Base-by-base conservation (phyloP, 2,113 vertebrate species). In the Pagrus major region DNA sequence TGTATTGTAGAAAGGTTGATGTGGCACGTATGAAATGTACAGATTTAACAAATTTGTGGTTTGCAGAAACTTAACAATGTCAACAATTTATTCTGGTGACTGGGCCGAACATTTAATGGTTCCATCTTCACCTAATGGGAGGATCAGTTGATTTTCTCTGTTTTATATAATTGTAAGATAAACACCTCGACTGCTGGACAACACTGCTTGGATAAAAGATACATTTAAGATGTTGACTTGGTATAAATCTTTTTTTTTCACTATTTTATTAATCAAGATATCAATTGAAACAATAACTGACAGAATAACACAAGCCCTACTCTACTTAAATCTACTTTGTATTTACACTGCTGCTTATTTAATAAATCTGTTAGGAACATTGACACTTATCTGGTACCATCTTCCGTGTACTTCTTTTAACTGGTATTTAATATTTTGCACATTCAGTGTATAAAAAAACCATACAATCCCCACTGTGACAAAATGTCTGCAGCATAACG, bases 401-500 rank as follows among this genome's bases (percentile, higher is more conserved):
- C 18, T 60, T 6, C 49, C 5, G 37, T 21, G 46, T 27, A 16
- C 12, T 52, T 27, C 0, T 20, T 52, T 2, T 29, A 37, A 27
- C 25, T 8, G 9, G 41, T 21, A 5, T 37, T 9, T 14, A 18
- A 70, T 27, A 21, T 25, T 25, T 35, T 35, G 37, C 2, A 23
- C 14, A 31, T 51, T 29, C 31, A 44, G 35, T 16, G 37, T 7
- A 29, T 29, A 39, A n/a, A 41, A 20, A 49, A 8, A 56, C 25
- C 25, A 23, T 6, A 25, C 18, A 56, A 78, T 63, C 27, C 35
- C 29, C 41, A 60, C 33, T 51, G 44, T 63, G 68, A 27, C 21
- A 47, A 77, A 78, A 60, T 47, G 18, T 80, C 21, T 67, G 21
- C 29, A 58, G 52, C 25, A 7, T 47, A 71, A 74, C 71, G 31